Base-by-base conservation (phyloP, 2,888 invertebrate species). In the Gisinianus flammeolus region DNA sequence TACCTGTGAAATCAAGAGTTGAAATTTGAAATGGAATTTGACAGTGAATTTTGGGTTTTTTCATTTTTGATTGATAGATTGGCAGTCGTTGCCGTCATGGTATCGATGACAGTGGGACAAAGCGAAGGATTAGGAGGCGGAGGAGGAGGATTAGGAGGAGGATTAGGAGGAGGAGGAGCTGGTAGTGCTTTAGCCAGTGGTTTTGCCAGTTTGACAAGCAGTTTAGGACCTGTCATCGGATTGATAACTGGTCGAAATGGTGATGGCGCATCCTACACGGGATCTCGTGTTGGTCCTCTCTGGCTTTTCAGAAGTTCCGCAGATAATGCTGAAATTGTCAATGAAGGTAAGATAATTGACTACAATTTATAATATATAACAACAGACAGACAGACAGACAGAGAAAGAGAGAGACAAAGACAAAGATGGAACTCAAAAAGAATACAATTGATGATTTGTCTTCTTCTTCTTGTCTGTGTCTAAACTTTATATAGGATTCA, bases 241-340 rank as follows among this genome's bases (percentile, higher is more conserved):
- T 44, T 44, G 44, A 19, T 44, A 16, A 16, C 62, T 28, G 28
- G 24, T 62, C 24, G 62, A 26, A 16, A 6, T 62, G 62, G 26
- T 62, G 30, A 62, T 44, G 71, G 52, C 4, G 52, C 26, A 30
- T 30, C 26, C n/a, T 77, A 77, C 77, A 54, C 44, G 1, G 77
- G 77, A 33, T 64, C 71, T 19, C 35, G 71, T 0, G 77, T 77
- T 1, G 77, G 77, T 12, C 77, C 77, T 5, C 64, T 77, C 24
- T 62, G 66, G 58, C 64, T 77, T 0, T 77, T 77, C 52, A 33
- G 77, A 28, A 66, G 52, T 35, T 64, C 71, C 6, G 71, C 77
- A 10, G 77, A 77, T 28, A 77, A 77, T 44, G 77, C 77, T n/a
- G 44, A 24, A 10, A 44, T 77, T 8, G 77, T 77, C 35, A 77